Conservation (phyloP, 2,113 vertebrate species). For the Osmerus mordax region DNA sequence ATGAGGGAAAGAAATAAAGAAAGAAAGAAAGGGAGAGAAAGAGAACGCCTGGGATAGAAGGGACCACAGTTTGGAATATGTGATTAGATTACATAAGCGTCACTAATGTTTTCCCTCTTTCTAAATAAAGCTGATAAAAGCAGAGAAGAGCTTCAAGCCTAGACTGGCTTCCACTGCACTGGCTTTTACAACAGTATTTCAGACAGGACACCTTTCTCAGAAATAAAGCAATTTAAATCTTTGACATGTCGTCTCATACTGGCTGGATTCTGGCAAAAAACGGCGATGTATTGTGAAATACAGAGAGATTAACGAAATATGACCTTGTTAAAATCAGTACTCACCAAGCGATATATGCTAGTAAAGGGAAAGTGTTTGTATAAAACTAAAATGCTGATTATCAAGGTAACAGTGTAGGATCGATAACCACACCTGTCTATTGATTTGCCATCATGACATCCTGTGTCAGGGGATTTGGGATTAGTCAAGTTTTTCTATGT, state of each 20-base stretch:
- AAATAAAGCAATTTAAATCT: not conserved
- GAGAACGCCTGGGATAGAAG: not conserved
- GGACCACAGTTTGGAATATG: conserved; percentile 21
- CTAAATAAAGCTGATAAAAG: conserved; percentile 12
- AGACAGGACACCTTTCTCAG: conserved; percentile 39
- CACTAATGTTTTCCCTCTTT: conserved; percentile 27
- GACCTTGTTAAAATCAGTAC: no score
- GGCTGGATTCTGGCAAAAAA: no score
- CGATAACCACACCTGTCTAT: conserved; percentile 19
- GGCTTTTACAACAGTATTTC: conserved; percentile 27
- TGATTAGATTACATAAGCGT: conserved; percentile 46
- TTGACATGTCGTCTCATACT: no score
- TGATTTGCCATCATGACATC: conserved; percentile 25
- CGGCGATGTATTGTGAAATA: no score
- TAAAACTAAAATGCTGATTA: conserved; percentile 29
- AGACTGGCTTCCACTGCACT: not conserved
- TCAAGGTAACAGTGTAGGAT: conserved; percentile 6
- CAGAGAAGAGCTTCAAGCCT: not conserved
- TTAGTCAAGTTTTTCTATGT: not conserved
- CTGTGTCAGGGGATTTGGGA: not conserved
- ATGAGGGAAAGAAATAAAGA: not conserved
- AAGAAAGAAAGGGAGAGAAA: not conserved
- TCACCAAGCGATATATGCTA: no score
- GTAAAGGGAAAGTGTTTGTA: conserved; percentile 28
- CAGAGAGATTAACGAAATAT: no score